Percentiles rank a stretch among this genome's conserved stretches.
Conservation (phyloP, 2,888 invertebrate genomes). For the Leptopilina syphax region DNA sequence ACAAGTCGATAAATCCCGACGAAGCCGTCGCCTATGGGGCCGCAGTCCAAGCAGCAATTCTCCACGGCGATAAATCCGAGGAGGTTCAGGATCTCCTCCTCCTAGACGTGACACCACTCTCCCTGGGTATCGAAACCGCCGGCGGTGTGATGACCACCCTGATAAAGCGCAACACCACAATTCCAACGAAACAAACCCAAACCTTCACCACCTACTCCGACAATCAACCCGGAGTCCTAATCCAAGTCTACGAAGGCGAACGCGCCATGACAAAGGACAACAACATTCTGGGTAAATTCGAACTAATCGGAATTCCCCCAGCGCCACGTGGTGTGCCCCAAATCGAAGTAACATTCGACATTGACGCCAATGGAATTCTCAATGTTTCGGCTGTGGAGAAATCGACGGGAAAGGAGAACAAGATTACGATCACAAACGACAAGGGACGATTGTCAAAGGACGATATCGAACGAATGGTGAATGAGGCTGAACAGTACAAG, state of each 20-base stretch:
- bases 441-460: constrained; percentile 82
- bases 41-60: constrained; percentile 96
- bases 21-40: constrained; percentile 98
- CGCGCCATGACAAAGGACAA: constrained; percentile 97
- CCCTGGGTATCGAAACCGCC: constrained; percentile 93
- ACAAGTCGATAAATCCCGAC: constrained; percentile 98
- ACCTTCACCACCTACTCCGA: constrained; percentile 98
- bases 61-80: constrained; percentile 88
- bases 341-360: constrained; percentile 92
- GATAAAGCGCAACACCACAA: constrained; percentile 98
- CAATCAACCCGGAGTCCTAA: constrained; percentile 97
- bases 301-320: constrained; percentile 96
- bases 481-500: constrained; percentile 77
- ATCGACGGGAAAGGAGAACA: constrained; percentile 80
- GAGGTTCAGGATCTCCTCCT: constrained; percentile 94
- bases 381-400: constrained; percentile 93
- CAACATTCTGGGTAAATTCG: constrained; percentile 97
- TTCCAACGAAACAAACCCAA: constrained; percentile 97
- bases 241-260: constrained; percentile 96
- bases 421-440: constrained; percentile 81
- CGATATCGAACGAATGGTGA: constrained; percentile 82
- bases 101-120: constrained; percentile 94
- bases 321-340: constrained; percentile 93
- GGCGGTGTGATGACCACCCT: constrained; percentile 97
- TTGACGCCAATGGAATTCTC: constrained; percentile 97